Base-by-base conservation (phyloP, 2,113 vertebrate species). In the Loxodonta africana region DNA sequence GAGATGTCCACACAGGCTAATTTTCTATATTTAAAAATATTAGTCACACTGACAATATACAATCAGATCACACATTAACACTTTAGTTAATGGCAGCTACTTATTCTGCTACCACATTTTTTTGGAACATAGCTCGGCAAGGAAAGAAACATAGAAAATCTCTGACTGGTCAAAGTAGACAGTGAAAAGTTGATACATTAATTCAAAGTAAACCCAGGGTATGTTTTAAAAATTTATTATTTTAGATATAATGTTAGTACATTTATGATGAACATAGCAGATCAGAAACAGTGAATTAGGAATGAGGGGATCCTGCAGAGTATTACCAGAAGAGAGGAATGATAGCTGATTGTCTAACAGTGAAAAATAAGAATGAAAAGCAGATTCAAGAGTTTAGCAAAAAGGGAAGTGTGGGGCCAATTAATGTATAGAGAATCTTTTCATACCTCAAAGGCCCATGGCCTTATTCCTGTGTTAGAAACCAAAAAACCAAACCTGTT, bases 21-120 rank as follows among this genome's bases (percentile, higher is more conserved):
- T 88, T 88, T 91, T 95, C 28, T 69, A 1, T 81, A 37, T 90
- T 89, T 87, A 11, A 53, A 60, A 92, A 26, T 94, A 69, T 78
- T 78, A 73, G 17, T 73, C 71, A 41, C 63, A 94, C 5, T 15
- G 53, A 84, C 15, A 84, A 6, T 30, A 8, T 63, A 86, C 20
- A 14, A 86, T 95, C 44, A 46, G 93, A 93, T 53, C 25, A 6
- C 20, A 90, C 23, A 44, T 87, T 73, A 90, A 69, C 25, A 57
- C 25, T 74, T 82, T 18, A 53, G 30, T 90, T 83, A 91, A n/a
- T 94, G 74, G 46, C 37, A 95, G 28, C 37, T 73, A 71, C 18
- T 46, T 92, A 37, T 67, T 94, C 60, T 92, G 63, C 41, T 94
- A 25, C 44, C 28, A 73, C 41, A 41, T 46, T 12, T 67, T 44